Conservation (phyloP, 2,888 invertebrate genomes). For the Drosophila mettleri region DNA sequence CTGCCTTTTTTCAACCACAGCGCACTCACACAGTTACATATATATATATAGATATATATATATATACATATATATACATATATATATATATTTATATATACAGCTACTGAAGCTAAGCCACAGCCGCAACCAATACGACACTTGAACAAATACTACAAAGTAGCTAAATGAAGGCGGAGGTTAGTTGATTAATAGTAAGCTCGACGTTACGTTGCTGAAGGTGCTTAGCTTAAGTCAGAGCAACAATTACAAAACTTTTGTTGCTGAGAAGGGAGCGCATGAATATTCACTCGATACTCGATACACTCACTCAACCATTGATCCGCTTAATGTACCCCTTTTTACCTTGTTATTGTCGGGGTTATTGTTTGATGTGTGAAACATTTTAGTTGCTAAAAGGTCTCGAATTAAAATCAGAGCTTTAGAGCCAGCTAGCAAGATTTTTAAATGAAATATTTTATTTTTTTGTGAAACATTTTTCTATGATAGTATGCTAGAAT, state of each 20-base stretch:
- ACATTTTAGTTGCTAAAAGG: slow-evolving; percentile 1
- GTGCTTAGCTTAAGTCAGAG: slow-evolving; percentile 56
- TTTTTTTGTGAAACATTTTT: not conserved
- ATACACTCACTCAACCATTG: slow-evolving; percentile 55
- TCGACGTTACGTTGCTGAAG: slow-evolving; percentile 10
- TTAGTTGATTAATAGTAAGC: slow-evolving; percentile 8
- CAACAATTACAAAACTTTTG: slow-evolving; percentile 64
- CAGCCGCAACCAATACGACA: slow-evolving; percentile 74
- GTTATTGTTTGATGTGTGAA: slow-evolving; percentile 59
- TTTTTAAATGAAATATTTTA: not conserved
- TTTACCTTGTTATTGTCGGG: slow-evolving; percentile 13
- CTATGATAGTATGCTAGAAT: no score
- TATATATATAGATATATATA: slow-evolving; percentile 12
- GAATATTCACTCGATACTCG: slow-evolving; percentile 42
- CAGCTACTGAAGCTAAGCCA: slow-evolving; percentile 50
- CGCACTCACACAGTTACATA: slow-evolving; percentile 6
- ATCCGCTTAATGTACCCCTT: slow-evolving; percentile 67
- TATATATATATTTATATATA: slow-evolving; percentile 6
- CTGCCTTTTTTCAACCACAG: slow-evolving; percentile 70
- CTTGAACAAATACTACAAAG: slow-evolving; percentile 69
- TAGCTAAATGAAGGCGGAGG: slow-evolving; percentile 28
- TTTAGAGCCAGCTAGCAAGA: not conserved
- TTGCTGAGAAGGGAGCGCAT: slow-evolving; percentile 7
- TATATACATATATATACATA: not conserved
- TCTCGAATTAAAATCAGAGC: slow-evolving; percentile 10